These are phyloP conservation scores for Aspiorhynchus laticeps DNA, from an alignment of 2,113 vertebrate species.

Conservation along the genomic window DNA sequence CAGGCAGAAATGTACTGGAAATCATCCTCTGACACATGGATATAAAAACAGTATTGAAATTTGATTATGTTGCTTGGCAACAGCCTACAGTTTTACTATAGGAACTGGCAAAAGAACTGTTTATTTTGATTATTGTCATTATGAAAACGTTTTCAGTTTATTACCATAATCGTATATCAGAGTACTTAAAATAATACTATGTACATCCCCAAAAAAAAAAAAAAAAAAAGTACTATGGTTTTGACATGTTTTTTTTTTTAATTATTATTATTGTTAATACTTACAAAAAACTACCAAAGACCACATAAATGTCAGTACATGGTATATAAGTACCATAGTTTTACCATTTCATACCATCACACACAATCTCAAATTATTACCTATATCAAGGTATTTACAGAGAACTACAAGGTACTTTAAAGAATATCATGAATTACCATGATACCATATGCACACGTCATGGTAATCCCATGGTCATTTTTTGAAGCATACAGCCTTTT, in stretches of 20 bases:
- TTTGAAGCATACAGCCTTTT: too few relatives aligned
- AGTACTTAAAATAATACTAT: not conserved
- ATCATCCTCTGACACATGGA: not conserved
- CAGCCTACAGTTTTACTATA: not conserved
- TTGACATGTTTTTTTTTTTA: not conserved
- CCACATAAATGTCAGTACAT: too few relatives aligned
- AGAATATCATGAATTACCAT: too few relatives aligned
- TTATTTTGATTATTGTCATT: not conserved
- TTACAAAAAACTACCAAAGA: not conserved
- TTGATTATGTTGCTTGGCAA: constrained; percentile 2
- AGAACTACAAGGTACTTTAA: too few relatives aligned
- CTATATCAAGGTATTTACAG: too few relatives aligned
- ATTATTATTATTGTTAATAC: not conserved
- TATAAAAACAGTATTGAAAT: not conserved
- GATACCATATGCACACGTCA: too few relatives aligned
- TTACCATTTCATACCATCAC: too few relatives aligned
- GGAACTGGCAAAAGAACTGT: not conserved
- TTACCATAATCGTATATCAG: not conserved
- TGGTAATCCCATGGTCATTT: too few relatives aligned
- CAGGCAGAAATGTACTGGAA: not conserved
- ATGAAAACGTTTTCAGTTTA: not conserved
- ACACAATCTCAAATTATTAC: too few relatives aligned
- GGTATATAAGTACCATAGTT: too few relatives aligned
- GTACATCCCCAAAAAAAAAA: not conserved
- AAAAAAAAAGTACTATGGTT: not conserved